phyloP scores from a whole-genome alignment of 2,888 invertebrate genomes.

The Drosophila picticornis region DNA sequence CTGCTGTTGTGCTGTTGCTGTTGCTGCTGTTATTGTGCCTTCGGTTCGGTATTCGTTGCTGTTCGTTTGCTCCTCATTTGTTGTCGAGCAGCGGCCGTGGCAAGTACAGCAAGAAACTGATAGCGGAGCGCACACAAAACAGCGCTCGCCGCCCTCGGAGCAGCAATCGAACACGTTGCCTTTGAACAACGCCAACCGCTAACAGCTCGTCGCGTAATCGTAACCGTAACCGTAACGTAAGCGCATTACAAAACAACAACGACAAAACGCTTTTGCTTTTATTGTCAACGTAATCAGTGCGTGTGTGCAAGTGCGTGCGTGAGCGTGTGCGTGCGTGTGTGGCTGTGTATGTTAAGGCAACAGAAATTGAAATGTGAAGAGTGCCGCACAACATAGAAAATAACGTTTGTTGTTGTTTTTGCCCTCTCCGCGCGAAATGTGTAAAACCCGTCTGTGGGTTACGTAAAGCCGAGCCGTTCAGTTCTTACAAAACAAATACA shows the following conservation, averaged over 20 bases:
- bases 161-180: slow-evolving; percentile 58
- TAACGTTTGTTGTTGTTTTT: slow-evolving; percentile 21
- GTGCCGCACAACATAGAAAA: slow-evolving; percentile 31
- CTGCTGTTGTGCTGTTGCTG: neutral
- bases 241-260: slow-evolving; percentile 73
- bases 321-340: slow-evolving; percentile 4
- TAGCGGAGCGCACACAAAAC: slow-evolving; percentile 40
- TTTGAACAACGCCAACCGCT: slow-evolving; percentile 9
- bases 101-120: slow-evolving; percentile 58
- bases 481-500: slow-evolving; percentile 75
- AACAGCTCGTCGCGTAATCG: slow-evolving; percentile 59
- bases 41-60: slow-evolving; percentile 1
- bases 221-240: slow-evolving; percentile 72
- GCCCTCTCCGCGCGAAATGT: slow-evolving; percentile 35
- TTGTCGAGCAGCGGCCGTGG: slow-evolving; percentile 80
- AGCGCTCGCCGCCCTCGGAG: slow-evolving; percentile 46
- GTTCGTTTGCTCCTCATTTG: slow-evolving; percentile 63
- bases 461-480: slow-evolving; percentile 74
- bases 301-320: slow-evolving; percentile 9
- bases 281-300: slow-evolving; percentile 51
- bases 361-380: slow-evolving; percentile 32
- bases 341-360: slow-evolving; percentile 14
- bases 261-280: slow-evolving; percentile 36
- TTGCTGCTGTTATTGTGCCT: slow-evolving; percentile 4
- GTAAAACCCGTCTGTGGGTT: slow-evolving; percentile 69